Conservation (phyloP, 2,797 vertebrate species). For the Chiloscyllium punctatum region DNA sequence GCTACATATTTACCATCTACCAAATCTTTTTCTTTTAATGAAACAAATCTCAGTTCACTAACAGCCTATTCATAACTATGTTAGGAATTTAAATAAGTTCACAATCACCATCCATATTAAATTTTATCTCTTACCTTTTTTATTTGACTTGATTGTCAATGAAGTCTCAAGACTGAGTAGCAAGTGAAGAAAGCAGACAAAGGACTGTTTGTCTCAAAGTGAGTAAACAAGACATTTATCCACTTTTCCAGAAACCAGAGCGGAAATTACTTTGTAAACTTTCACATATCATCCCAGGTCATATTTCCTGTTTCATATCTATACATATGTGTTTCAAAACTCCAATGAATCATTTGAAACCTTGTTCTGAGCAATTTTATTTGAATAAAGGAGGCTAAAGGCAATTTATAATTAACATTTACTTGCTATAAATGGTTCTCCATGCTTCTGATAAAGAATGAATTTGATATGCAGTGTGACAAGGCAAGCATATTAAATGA, state of each 20-base stretch:
- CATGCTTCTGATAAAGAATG: not conserved
- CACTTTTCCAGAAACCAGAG: not conserved
- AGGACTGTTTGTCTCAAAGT: not conserved
- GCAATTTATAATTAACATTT: not conserved
- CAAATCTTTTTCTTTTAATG: not conserved
- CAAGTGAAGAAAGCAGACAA: not conserved
- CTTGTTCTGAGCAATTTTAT: not conserved
- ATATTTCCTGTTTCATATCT: slow-evolving; percentile 19
- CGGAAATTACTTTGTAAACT: slow-evolving; percentile 15
- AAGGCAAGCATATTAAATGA: not conserved
- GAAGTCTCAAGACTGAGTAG: not conserved
- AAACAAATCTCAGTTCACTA: not conserved
- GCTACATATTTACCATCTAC: not conserved
- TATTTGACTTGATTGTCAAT: not conserved
- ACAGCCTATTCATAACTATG: not conserved
- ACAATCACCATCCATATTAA: not conserved
- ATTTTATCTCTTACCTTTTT: slow-evolving; percentile 1
- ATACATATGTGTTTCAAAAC: not conserved
- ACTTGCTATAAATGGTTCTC: not conserved
- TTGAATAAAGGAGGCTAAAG: not conserved
- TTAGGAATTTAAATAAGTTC: not conserved
- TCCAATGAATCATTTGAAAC: not conserved
- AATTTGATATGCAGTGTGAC: not conserved
- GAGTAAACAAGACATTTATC: slow-evolving; percentile 7
- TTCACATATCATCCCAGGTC: not conserved